Base-by-base conservation (phyloP, 2,888 invertebrate species). In the Drosophila neutralis region DNA sequence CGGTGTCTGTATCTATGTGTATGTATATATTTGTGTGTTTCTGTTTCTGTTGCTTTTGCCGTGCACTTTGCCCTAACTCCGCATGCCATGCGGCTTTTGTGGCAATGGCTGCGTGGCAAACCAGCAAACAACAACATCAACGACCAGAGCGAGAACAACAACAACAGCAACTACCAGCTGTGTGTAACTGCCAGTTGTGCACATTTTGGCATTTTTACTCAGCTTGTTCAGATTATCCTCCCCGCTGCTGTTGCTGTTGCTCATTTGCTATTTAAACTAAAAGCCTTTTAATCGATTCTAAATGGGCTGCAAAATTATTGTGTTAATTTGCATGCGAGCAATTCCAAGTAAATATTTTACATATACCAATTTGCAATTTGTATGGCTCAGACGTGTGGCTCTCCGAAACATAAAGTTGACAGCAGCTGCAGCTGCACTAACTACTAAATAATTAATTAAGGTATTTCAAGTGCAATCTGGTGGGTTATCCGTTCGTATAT, bases 221-320 rank as follows among this genome's bases (percentile, higher is more conserved):
- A 40, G 29, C 31, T 57, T 21, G 11, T 36, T 27, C 18, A 27
- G 52, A 5, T 13, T 11, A 40, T 10, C 21, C 33, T 13, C 0
- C 24, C 24, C 33, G 13, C n/a, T 40, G 27, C 29, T 38, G 40
- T 27, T 35, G 18, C n/a, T 35, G 29, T 31, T 40, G 53, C 33
- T 69, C 62, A 67, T 60, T 69, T 63, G 45, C 31, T 53, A 67
- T 73, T 69, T 69, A 69, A 74, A 76, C 80, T 88, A 80, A 89
- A 89, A 89, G 86, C 76, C 78, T 81, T 88, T 89, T 88, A 89
- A 89, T 89, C 87, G 86, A 82, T 89, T 83, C 82, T 70, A 76
- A 85, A 85, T 78, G 76, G 69, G 57, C 73, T 83, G 74, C 76
- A 78, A 83, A 80, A 82, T 89, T 76, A 83, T 87, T 82, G 73